A percentile compares a stretch with the other conserved stretches of the same genome.
These are phyloP conservation scores for Chlorodrepanis virens DNA, from an alignment of 2,113 vertebrate species.

Conservation along the genomic window DNA sequence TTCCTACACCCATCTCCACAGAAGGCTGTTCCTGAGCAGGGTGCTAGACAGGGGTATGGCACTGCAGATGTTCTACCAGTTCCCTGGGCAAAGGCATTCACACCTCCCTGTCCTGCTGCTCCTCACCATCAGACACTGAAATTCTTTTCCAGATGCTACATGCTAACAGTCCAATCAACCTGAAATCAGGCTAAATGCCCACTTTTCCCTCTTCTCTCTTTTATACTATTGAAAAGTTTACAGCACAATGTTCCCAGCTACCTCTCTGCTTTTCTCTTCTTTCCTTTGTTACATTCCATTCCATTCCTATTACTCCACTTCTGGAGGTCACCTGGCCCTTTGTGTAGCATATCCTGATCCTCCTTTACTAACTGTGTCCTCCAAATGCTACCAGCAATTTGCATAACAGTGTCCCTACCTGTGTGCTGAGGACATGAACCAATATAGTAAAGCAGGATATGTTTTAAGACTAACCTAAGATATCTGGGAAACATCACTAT, in stretches of 20 bases:
- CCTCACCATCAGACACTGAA: neutral
- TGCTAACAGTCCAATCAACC: neutral
- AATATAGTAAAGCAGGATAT: neutral
- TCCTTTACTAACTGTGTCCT: neutral
- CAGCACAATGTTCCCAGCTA: neutral
- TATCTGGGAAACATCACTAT: neutral
- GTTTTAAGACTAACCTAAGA: neutral
- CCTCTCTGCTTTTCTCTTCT: neutral
- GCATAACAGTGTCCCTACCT: neutral
- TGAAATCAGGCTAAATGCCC: neutral
- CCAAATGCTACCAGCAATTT: neutral
- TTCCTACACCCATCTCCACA: neutral
- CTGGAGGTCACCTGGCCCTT: neutral
- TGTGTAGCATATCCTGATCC: neutral
- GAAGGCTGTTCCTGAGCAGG: neutral
- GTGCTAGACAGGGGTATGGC: neutral
- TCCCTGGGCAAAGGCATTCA: neutral
- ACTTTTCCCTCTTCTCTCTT: neutral
- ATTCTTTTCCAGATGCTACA: neutral
- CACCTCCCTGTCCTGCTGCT: neutral
- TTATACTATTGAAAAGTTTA: neutral
- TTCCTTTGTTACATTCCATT: neutral
- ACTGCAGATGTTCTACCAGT: neutral
- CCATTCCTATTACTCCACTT: neutral
- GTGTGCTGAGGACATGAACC: neutral